Evolutionary conservation across 1,140 invertebrate genomes (phyloP).

Genomic region (Ditylenchus dipsaci): DNA sequence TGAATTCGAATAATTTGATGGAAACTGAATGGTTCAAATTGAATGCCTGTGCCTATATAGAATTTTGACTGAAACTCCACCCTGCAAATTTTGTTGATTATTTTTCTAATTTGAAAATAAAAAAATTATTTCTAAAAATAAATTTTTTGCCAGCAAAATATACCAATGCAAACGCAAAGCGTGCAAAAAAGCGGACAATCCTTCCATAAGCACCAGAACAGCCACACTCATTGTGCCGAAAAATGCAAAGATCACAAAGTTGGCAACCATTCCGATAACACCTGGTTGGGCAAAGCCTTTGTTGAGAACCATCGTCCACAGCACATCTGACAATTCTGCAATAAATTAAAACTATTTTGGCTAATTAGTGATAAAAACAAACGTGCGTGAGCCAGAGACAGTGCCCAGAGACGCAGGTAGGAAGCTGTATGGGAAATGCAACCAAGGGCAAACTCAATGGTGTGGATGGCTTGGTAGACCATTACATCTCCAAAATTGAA

Average conservation of each 20-base stretch:
- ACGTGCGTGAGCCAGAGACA: slow-evolving; percentile 89
- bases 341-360: neutral
- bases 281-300: slow-evolving; percentile 53
- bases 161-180: slow-evolving; percentile 96
- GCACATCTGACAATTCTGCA: slow-evolving; percentile 59
- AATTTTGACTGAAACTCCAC: slow-evolving; percentile 98
- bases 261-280: slow-evolving; percentile 63
- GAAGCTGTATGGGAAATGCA: slow-evolving; percentile 93
- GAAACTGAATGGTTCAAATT: slow-evolving; percentile 88
- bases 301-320: slow-evolving; percentile 62
- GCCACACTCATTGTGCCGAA: slow-evolving; percentile 82
- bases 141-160: slow-evolving; percentile 22
- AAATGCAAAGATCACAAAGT: slow-evolving; percentile 69
- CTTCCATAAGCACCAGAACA: slow-evolving; percentile 90
- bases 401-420: slow-evolving; percentile 88
- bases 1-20: slow-evolving; percentile 87
- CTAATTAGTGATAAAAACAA: slow-evolving; percentile 61
- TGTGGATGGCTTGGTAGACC: slow-evolving; percentile 84
- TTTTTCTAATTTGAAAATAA: too few species aligned
- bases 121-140: neutral
- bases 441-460: slow-evolving; percentile 90
- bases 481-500: slow-evolving; percentile 81
- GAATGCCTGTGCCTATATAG: slow-evolving; percentile 80
- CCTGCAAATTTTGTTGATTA: slow-evolving; percentile 64
- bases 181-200: slow-evolving; percentile 92